Percentiles rank a stretch among this genome's conserved stretches.
Conservation (phyloP, 2,888 invertebrate genomes). For the Drosophila mulleri region DNA sequence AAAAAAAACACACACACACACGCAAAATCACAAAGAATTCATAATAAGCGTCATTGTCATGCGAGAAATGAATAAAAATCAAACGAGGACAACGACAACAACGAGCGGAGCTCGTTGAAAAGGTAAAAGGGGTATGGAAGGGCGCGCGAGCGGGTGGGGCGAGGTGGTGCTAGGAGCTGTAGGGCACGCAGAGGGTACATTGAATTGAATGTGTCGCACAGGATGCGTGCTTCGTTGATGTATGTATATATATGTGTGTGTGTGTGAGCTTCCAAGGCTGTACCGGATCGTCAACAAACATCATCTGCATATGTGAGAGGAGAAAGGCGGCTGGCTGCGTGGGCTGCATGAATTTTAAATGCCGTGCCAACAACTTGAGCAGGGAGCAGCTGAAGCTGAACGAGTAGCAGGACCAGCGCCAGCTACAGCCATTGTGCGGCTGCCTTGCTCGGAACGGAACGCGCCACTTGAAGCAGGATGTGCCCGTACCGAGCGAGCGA, state of each 20-base stretch:
- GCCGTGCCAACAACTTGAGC: constrained; percentile 50
- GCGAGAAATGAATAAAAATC: constrained; percentile 78
- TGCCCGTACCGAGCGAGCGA: constrained; percentile 39
- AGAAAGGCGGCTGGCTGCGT: constrained; percentile 45
- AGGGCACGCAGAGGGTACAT: constrained; percentile 53
- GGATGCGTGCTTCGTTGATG: constrained; percentile 70
- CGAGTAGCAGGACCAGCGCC: constrained; percentile 15
- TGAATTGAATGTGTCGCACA: constrained; percentile 73
- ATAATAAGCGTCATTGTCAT: constrained; percentile 84
- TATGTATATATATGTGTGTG: constrained; percentile 47
- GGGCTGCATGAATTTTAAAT: constrained; percentile 75
- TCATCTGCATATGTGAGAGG: constrained; percentile 69
- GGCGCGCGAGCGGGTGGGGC: neutral
- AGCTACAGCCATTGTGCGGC: constrained; percentile 42
- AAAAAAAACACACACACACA: constrained; percentile 45
- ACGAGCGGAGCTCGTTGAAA: constrained; percentile 45
- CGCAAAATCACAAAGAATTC: constrained; percentile 81
- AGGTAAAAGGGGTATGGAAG: constrained; percentile 66
- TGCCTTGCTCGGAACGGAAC: constrained; percentile 53
- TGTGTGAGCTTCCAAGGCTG: constrained; percentile 44
- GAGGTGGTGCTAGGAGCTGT: constrained; percentile 11
- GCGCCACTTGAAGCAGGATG: constrained; percentile 70
- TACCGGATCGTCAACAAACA: constrained; percentile 50
- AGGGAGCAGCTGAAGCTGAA: constrained; percentile 31
- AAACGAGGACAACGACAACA: constrained; percentile 54